Evolutionary conservation across 2,797 vertebrate genomes (phyloP).

Genomic region (Lagothrix lagotricha): DNA sequence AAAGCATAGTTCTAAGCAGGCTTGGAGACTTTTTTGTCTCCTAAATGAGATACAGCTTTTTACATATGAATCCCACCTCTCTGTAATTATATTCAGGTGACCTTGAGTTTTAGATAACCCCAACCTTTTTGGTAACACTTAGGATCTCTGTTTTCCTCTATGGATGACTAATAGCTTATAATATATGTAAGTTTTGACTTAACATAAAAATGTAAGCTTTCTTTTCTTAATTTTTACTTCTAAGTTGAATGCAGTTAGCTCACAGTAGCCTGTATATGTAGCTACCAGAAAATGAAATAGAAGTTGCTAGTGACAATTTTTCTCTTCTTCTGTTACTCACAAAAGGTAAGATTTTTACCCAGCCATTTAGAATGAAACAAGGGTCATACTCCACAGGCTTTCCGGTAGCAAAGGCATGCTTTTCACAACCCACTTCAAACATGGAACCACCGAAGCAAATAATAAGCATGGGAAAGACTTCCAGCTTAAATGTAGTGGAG

Average conservation of each 20-base stretch:
- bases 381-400: conserved; percentile 37
- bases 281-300: background rate
- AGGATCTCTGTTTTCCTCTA: background rate
- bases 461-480: background rate
- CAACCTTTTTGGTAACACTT: background rate
- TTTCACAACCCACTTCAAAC: conserved; percentile 48
- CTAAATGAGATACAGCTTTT: conserved; percentile 14
- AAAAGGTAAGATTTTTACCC: conserved; percentile 62
- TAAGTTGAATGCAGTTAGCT: background rate
- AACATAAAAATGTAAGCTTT: background rate
- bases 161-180: background rate
- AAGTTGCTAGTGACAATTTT: conserved; percentile 41
- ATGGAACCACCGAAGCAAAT: conserved; percentile 36
- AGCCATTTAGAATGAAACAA: conserved; percentile 56
- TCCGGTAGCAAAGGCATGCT: conserved; percentile 41
- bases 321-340: conserved; percentile 54
- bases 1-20: conserved; percentile 2
- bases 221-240: conserved; percentile 42
- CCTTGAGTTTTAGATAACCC: background rate
- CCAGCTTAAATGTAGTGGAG: conserved; percentile 23
- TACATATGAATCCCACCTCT: background rate
- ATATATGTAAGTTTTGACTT: background rate
- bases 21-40: background rate
- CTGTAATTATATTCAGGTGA: conserved; percentile 10
- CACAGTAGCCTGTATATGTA: background rate